phyloP scores from a whole-genome alignment of 2,888 invertebrate species.

The Nomada goodeniana region DNA sequence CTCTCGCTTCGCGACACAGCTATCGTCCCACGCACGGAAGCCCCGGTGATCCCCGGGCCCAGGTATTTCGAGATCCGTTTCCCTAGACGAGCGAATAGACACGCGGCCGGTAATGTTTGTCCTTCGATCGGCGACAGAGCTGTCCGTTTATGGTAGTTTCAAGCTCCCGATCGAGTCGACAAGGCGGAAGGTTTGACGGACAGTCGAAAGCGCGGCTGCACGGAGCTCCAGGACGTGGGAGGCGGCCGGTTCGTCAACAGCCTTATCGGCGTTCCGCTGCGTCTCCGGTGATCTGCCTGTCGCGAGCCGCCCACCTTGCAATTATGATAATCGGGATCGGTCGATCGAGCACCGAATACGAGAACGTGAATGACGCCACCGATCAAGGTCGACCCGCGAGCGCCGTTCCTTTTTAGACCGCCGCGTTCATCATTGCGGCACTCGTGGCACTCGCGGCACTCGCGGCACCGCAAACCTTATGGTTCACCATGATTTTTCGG shows the following conservation, averaged over 20 bases:
- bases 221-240: slow-evolving; percentile 28
- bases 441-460: slow-evolving; percentile 3
- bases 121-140: slow-evolving; percentile 42
- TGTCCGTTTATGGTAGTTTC: slow-evolving; percentile 70
- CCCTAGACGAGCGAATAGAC: background rate
- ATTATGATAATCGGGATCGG: slow-evolving; percentile 63
- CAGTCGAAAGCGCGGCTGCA: background rate
- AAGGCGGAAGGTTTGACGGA: slow-evolving; percentile 43
- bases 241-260: slow-evolving; percentile 1
- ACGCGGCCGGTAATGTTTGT: slow-evolving; percentile 21
- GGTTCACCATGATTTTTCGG: background rate
- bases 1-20: background rate
- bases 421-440: slow-evolving; percentile 1
- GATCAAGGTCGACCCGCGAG: slow-evolving; percentile 48
- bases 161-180: slow-evolving; percentile 39
- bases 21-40: slow-evolving; percentile 8
- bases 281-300: slow-evolving; percentile 20
- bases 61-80: background rate
- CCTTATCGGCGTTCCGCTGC: background rate
- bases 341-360: slow-evolving; percentile 52
- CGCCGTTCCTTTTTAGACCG: slow-evolving; percentile 31
- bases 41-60: too few species aligned
- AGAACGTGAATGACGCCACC: slow-evolving; percentile 53
- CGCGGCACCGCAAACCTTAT: background rate
- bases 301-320: slow-evolving; percentile 58